These are phyloP conservation scores for Muntiacus reevesi DNA, from an alignment of 2,113 vertebrate species.

Conservation along the genomic window DNA sequence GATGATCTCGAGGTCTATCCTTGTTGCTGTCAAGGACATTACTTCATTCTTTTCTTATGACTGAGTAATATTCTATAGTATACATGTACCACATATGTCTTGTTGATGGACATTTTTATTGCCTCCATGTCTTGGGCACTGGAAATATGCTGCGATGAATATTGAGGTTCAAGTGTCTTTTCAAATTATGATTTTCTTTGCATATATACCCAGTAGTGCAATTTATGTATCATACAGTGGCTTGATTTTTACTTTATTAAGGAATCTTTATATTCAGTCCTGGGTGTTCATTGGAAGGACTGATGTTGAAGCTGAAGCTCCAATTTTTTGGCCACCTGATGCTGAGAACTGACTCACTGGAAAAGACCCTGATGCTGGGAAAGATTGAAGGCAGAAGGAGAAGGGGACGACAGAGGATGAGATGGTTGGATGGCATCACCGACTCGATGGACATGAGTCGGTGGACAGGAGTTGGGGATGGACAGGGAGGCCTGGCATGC, in stretches of 20 bases:
- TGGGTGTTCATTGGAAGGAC: neutral
- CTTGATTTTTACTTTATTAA: neutral
- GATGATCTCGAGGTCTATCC: too few relatives aligned
- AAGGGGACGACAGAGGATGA: neutral
- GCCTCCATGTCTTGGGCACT: neutral
- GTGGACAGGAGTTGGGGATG: neutral
- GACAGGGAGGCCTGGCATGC: neutral
- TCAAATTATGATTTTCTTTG: neutral
- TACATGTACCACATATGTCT: too few relatives aligned
- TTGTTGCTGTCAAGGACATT: too few relatives aligned
- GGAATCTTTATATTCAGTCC: neutral
- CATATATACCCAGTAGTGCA: too few relatives aligned
- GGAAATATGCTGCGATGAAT: neutral
- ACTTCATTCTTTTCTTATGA: too few relatives aligned
- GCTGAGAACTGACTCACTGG: too few relatives aligned
- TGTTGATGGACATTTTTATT: neutral
- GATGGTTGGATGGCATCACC: neutral
- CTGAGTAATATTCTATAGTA: too few relatives aligned
- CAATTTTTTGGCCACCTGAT: too few relatives aligned
- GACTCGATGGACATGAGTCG: neutral
- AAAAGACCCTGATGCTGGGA: too few relatives aligned
- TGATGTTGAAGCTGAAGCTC: neutral
- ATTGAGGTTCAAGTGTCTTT: neutral
- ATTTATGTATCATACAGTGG: neutral
- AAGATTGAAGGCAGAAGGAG: neutral